Evolutionary conservation across 2,888 invertebrate genomes (phyloP).

Genomic region (Oligia latruncula): DNA sequence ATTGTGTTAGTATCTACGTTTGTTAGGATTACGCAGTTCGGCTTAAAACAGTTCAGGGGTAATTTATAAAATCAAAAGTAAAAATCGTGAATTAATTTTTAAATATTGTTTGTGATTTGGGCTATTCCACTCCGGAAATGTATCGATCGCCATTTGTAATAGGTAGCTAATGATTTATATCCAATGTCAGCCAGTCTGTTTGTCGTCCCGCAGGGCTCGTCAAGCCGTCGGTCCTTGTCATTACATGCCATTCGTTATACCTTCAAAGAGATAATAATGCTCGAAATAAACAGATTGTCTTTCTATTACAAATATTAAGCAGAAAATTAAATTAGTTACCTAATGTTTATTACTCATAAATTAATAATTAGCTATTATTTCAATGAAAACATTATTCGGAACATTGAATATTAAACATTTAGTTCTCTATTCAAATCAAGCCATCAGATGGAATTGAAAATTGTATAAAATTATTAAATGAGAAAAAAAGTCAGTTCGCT

Average conservation of each 20-base stretch:
- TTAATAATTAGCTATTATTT: conserved; percentile 30
- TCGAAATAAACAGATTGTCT: conserved; percentile 31
- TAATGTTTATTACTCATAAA: conserved; percentile 24
- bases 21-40: neutral
- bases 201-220: conserved; percentile 31
- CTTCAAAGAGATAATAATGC: conserved; percentile 35
- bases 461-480: conserved; percentile 61
- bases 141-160: conserved; percentile 8
- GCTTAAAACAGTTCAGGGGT: conserved; percentile 1
- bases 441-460: conserved; percentile 54
- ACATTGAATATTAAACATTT: conserved; percentile 52
- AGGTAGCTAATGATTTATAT: conserved; percentile 43
- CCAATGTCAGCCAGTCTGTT: conserved; percentile 7
- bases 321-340: conserved; percentile 30
- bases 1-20: too few species aligned
- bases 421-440: conserved; percentile 32
- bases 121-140: neutral
- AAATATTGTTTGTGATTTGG: conserved; percentile 12
- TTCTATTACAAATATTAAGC: conserved; percentile 10
- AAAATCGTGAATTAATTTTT: neutral
- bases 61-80: conserved; percentile 12
- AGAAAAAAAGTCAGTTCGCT: conserved; percentile 39
- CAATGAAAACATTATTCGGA: conserved; percentile 43
- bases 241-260: conserved; percentile 33
- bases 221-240: conserved; percentile 50